phyloP scores from a whole-genome alignment of 2,888 invertebrate genomes.

The Endotricha flammealis region DNA sequence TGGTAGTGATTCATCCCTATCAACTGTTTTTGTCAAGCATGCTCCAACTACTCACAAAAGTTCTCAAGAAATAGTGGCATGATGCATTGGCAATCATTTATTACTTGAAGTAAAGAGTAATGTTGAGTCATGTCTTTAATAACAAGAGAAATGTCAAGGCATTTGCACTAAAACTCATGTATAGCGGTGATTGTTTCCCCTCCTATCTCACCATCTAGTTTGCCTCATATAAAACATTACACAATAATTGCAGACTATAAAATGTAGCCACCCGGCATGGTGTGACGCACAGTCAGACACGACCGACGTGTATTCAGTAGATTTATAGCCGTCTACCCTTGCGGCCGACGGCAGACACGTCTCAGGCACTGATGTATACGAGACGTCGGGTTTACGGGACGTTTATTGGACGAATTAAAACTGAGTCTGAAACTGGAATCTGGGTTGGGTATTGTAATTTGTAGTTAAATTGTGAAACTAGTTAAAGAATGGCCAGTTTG shows the following conservation, averaged over 20 bases:
- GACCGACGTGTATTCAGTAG: constrained; percentile 14
- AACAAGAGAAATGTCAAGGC: too few species aligned
- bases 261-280: not conserved
- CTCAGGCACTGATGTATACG: constrained; percentile 34
- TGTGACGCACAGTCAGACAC: not conserved
- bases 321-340: constrained; percentile 57
- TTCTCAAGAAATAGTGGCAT: too few species aligned
- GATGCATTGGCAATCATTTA: too few species aligned
- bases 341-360: constrained; percentile 43
- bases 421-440: not conserved
- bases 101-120: too few species aligned
- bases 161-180: too few species aligned
- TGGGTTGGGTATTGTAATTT: not conserved
- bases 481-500: too few species aligned
- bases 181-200: too few species aligned
- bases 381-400: constrained; percentile 25
- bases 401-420: not conserved
- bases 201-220: not conserved
- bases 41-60: not conserved
- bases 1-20: too few species aligned
- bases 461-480: too few species aligned
- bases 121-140: too few species aligned
- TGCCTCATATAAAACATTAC: not conserved
- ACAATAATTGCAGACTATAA: not conserved
- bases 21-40: too few species aligned